Base-by-base conservation (phyloP, 92 coral and sea anemone genomes). In the Virgularia gustaviana region DNA sequence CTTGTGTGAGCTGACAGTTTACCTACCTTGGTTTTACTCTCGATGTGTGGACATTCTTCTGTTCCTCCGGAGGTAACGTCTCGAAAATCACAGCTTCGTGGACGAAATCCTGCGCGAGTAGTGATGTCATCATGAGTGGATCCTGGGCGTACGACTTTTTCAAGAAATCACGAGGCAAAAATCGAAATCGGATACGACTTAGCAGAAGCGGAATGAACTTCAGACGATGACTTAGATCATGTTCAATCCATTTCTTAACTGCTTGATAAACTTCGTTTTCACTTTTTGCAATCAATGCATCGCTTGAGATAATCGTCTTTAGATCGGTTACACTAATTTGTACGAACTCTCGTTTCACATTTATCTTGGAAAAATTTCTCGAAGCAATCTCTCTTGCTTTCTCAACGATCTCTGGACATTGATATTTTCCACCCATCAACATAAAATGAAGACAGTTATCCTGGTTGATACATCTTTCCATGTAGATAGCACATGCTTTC, bases 161-260 rank as follows among this genome's bases (percentile, higher is more conserved):
- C 28, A 91, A 79, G 75, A 78, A 83, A 43, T 88, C 78, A 15
- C 88, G 79, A 12, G 85, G 34, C n/a, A 89, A 61, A 54, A 70
- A 88, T 7, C 88, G 85, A 80, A 91, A 63, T 18, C 97, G 91
- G 65, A 91, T 78, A 54, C 81, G 87, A 64, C 71, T 64, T 54
- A 64, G 38, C 29, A 64, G 19, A 1, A 64, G 2, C 24, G 71
- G 71, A 3, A 64, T 31, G 27, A 37, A 64, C 29, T 24, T 38
- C 34, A 39, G 27, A 9, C 71, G 38, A 19, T 64, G 36, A 9
- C 42, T 35, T 3, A 4, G 9, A 41, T 64, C 71, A 41, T 38
- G 29, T 41, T 64, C 71, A 22, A 64, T 64, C 71, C 71, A 64
- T 39, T 29, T 38, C 29, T 35, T 64, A 6, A 64, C 71, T 9